Base-by-base conservation (phyloP, 2,888 invertebrate genomes). In the Plagodis pulveraria region DNA sequence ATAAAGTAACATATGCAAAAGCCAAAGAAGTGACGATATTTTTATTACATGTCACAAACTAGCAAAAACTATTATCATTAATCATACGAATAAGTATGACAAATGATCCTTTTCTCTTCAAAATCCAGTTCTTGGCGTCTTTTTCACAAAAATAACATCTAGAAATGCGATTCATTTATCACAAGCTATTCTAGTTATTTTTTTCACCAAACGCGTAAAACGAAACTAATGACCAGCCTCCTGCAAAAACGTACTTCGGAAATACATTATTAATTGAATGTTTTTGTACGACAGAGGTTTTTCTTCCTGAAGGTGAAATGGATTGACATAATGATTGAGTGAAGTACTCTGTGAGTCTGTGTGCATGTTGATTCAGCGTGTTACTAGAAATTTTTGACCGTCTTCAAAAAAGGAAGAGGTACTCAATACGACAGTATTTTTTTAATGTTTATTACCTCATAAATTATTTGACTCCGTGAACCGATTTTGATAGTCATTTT, bases 71-170 rank as follows among this genome's bases (percentile, higher is more conserved):
- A 12, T 41, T 5, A 8, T 40, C 53, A 50, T 54, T 42, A 33
- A 42, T 59, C 50, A 59, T 36, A 41, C 9, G 12, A 55, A 36
- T 52, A 56, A 60, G 50, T 36, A 52, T 60, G 56, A 60, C 51
- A 35, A 56, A 56, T 36, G 60, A 42, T 45, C 33, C 44, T 44
- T 33, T 33, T 49, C 40, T 47, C 51, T 46, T 54, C 42, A 2
- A 42, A 46, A 50, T 54, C 38, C 50, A 50, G 41, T 43, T 51
- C 55, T 43, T 59, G 36, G 44, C 51, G 43, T 46, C 40, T 41
- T 55, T 48, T 51, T 55, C 34, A 44, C 12, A 34, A 60, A 44
- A 56, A 60, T 49, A 50, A 4, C 45, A 12, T 51, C 36, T 43
- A 36, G 49, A 41, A 46, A 56, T 22, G 59, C 32, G 43, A 33